A percentile compares a stretch with the other conserved stretches of the same genome.
Evolutionary conservation across 2,888 invertebrate genomes (phyloP).

Genomic region (Temnothorax unifasciatus): DNA sequence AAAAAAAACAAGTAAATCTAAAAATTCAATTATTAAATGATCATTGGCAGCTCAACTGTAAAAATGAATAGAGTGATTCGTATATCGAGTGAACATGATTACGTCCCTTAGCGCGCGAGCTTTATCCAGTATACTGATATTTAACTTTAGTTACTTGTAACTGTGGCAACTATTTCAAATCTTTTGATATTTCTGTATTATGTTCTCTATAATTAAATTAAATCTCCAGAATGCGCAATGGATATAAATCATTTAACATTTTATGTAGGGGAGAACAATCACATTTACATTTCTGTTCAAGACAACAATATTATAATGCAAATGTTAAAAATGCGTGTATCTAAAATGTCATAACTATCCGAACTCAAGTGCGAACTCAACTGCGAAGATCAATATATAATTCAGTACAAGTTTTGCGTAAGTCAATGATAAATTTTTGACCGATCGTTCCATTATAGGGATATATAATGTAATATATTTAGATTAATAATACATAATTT

Average conservation of each 20-base stretch:
- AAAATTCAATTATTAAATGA: conserved; percentile 22
- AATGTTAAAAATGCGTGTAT: conserved; percentile 4
- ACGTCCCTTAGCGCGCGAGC: not conserved
- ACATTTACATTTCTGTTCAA: not conserved
- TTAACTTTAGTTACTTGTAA: not conserved
- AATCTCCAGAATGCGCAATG: not conserved
- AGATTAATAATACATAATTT: conserved; percentile 27
- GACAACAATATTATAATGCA: not conserved
- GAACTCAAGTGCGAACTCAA: not conserved
- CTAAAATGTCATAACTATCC: not conserved
- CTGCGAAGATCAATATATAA: conserved; percentile 17
- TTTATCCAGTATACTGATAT: not conserved
- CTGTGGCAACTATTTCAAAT: not conserved
- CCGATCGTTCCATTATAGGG: not conserved
- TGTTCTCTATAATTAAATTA: not conserved
- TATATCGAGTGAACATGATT: not conserved
- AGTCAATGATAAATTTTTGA: conserved; percentile 14
- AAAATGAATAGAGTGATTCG: not conserved
- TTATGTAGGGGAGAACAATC: not conserved
- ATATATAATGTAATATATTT: conserved; percentile 30
- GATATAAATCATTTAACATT: conserved; percentile 18
- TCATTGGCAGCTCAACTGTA: not conserved
- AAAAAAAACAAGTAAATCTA: not conserved
- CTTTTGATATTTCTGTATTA: not conserved
- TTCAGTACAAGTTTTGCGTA: conserved; percentile 19